A percentile compares a stretch with the other conserved stretches of the same genome.
Evolutionary conservation across 92 coral and sea anemone species (phyloP).

Genomic region (Palythoa grandiflora): DNA sequence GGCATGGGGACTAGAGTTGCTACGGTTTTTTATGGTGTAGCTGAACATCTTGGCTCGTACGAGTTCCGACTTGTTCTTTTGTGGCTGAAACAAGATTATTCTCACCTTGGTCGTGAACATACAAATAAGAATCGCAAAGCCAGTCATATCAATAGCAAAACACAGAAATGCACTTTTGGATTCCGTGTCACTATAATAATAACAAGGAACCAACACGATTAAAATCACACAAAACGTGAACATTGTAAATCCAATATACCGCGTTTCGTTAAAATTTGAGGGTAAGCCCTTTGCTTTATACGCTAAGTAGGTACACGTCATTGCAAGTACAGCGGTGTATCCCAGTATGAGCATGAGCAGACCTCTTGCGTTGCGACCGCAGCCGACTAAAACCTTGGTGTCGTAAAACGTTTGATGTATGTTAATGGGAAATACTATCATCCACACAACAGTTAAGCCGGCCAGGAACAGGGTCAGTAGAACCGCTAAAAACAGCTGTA

Average conservation of each 20-base stretch:
- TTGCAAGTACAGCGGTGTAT: conserved; percentile 92
- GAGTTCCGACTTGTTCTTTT: conserved; percentile 83
- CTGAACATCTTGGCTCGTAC: conserved; percentile 91
- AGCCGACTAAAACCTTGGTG: conserved; percentile 78
- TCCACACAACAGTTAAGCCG: conserved; percentile 63
- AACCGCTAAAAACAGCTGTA: conserved; percentile 79
- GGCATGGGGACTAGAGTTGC: conserved; percentile 47
- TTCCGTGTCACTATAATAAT: conserved; percentile 71
- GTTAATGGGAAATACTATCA: conserved; percentile 73
- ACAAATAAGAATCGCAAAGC: conserved; percentile 79
- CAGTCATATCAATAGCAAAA: conserved; percentile 78
- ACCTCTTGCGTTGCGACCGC: conserved; percentile 81
- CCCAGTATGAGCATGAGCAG: conserved; percentile 85
- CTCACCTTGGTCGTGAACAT: conserved; percentile 85
- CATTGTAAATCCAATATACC: conserved; percentile 93
- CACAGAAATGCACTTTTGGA: conserved; percentile 68
- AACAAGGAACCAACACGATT: conserved; percentile 78
- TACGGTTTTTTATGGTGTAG: conserved; percentile 86
- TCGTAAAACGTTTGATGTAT: conserved; percentile 73
- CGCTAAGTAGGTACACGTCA: conserved; percentile 86
- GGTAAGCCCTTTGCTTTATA: conserved; percentile 95
- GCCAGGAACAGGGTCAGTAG: conserved; percentile 57
- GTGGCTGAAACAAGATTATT: conserved; percentile 91
- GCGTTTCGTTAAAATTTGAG: conserved; percentile 94
- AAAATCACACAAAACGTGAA: conserved; percentile 93